Percentiles rank a stretch among this genome's conserved stretches.
Evolutionary conservation across 2,113 vertebrate genomes (phyloP).

Genomic region (Physeter macrocephalus): DNA sequence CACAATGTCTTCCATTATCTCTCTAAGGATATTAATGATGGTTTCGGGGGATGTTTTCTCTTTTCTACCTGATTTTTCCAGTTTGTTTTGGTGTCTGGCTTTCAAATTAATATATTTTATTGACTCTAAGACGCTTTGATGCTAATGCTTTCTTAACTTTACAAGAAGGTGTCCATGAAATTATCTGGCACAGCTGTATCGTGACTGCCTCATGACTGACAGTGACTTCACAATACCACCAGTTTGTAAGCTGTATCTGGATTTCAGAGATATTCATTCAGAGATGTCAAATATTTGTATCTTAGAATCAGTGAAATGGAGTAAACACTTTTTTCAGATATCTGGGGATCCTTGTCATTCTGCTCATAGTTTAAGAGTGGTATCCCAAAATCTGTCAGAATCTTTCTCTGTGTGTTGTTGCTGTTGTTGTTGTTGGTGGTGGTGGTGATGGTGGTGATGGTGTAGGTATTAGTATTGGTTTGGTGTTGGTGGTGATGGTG

Average conservation of each 20-base stretch:
- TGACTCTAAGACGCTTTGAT: background rate
- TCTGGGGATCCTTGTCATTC: background rate
- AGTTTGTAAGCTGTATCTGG: background rate
- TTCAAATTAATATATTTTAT: background rate
- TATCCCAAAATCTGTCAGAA: background rate
- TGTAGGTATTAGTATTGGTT: too few species aligned
- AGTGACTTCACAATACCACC: background rate
- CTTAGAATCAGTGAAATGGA: background rate
- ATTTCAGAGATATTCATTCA: background rate
- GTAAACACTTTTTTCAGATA: too few species aligned
- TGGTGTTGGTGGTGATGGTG: too few species aligned
- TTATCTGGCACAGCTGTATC: background rate
- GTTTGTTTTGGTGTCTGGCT: background rate
- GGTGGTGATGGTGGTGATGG: too few species aligned
- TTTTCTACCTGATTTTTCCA: background rate
- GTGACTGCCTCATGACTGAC: background rate
- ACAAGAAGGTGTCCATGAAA: background rate
- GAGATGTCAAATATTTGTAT: background rate
- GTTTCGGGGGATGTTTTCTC: background rate
- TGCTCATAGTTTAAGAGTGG: background rate
- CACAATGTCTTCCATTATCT: background rate
- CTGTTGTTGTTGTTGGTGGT: background rate
- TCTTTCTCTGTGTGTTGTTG: background rate
- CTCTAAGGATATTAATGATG: background rate
- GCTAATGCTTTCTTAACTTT: background rate